Conservation (phyloP, 2,888 invertebrate species). For the Ametastegia equiseti region DNA sequence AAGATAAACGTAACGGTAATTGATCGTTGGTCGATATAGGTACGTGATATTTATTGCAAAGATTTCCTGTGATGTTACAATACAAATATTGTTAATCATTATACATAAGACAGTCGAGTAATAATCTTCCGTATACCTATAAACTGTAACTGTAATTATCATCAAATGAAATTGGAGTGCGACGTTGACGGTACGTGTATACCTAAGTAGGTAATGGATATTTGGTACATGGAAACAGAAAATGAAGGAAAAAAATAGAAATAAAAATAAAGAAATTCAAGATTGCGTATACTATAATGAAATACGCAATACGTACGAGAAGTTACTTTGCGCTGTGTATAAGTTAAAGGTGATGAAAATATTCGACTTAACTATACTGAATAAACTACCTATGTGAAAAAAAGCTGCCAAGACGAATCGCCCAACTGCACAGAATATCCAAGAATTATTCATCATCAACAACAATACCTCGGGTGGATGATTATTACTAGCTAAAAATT, state of each 20-base stretch:
- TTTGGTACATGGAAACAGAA: slow-evolving; percentile 6
- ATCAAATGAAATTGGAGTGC: background rate
- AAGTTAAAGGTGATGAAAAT: background rate
- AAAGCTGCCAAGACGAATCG: slow-evolving; percentile 15
- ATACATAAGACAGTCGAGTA: background rate
- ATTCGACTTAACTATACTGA: background rate
- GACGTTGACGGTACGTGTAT: background rate
- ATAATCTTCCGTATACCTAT: background rate
- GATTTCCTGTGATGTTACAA: slow-evolving; percentile 25
- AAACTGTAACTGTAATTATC: background rate
- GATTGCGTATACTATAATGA: background rate
- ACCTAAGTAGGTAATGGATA: background rate
- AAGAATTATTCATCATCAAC: background rate
- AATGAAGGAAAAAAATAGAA: too few species aligned
- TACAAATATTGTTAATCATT: slow-evolving; percentile 11
- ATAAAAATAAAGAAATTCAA: background rate
- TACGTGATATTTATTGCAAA: slow-evolving; percentile 38
- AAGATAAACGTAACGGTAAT: background rate
- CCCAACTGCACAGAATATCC: background rate
- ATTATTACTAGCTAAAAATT: too few species aligned
- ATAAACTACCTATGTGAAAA: slow-evolving; percentile 4
- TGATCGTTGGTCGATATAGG: background rate
- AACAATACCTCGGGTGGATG: too few species aligned
- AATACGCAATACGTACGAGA: too few species aligned
- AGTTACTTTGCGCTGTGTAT: background rate